These are phyloP conservation scores for Neoascia interrupta DNA, from an alignment of 2,888 invertebrate genomes.

Conservation along the genomic window DNA sequence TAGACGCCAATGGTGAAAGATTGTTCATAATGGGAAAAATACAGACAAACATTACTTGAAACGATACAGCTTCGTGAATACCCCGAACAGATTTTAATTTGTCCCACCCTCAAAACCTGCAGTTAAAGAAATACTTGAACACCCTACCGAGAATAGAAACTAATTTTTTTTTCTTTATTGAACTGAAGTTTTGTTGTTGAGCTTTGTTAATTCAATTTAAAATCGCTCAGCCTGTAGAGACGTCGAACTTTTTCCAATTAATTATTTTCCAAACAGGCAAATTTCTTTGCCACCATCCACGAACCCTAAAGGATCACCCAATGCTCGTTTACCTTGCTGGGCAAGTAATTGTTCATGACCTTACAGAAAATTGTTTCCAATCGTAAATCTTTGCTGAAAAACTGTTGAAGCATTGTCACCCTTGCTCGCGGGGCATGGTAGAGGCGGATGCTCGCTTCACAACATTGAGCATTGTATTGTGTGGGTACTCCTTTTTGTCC, in stretches of 20 bases:
- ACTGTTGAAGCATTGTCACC: conserved; percentile 39
- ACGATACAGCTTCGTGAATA: too few relatives aligned
- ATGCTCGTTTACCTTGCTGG: too few relatives aligned
- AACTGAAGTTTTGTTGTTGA: too few relatives aligned
- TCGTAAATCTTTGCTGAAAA: conserved; percentile 36
- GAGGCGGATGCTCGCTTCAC: neutral
- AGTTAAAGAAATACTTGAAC: too few relatives aligned
- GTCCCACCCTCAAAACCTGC: too few relatives aligned
- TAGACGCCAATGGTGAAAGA: too few relatives aligned
- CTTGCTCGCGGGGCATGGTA: neutral
- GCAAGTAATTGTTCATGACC: conserved; percentile 21
- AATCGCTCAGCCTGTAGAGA: neutral
- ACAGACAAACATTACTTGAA: too few relatives aligned
- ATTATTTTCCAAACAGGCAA: conserved; percentile 49
- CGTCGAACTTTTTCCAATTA: conserved; percentile 59
- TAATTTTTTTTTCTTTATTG: too few relatives aligned
- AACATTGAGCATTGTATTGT: neutral
- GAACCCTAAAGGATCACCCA: too few relatives aligned
- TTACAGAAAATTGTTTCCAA: conserved; percentile 26
- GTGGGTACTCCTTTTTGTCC: neutral
- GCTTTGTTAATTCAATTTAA: neutral
- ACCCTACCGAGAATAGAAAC: too few relatives aligned
- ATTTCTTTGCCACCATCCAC: conserved; percentile 16
- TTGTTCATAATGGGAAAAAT: too few relatives aligned
- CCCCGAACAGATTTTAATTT: too few relatives aligned